phyloP scores from a whole-genome alignment of 2,797 vertebrate genomes.

The Phoebastria nigripes region DNA sequence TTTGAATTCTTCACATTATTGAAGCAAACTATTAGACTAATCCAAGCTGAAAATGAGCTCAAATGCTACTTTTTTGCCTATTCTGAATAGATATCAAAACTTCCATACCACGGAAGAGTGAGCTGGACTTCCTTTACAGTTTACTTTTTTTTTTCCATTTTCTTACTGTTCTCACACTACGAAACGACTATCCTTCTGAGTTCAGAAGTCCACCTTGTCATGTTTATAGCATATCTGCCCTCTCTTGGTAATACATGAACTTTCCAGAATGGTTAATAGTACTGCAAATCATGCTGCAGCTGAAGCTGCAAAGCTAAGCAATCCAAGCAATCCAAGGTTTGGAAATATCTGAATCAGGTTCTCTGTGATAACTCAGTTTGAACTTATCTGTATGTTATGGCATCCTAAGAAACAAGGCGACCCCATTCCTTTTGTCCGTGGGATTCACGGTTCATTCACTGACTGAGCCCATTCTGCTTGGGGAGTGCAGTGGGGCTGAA shows the following conservation, averaged over 20 bases:
- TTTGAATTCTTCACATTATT: neutral
- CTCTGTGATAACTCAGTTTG: neutral
- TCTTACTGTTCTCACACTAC: neutral
- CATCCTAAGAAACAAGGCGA: neutral
- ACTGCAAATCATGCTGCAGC: neutral
- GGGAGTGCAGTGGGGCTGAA: fast-evolving
- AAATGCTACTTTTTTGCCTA: neutral
- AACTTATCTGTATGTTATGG: neutral
- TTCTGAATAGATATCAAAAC: neutral
- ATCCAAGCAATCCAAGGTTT: neutral
- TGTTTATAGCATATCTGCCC: neutral
- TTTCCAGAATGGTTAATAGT: neutral
- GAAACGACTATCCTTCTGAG: neutral
- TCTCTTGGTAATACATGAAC: neutral
- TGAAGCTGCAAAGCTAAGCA: neutral
- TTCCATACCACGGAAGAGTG: neutral
- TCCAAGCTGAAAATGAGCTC: neutral
- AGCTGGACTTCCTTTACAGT: neutral
- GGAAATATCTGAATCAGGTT: neutral
- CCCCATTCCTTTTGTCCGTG: neutral
- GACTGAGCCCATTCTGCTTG: neutral
- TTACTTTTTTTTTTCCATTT: neutral
- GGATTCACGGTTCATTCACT: neutral
- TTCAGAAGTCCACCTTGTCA: neutral
- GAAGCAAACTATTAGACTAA: neutral